These are phyloP conservation scores for Saturnia japonica DNA, from an alignment of 2,888 invertebrate genomes.

Conservation along the genomic window DNA sequence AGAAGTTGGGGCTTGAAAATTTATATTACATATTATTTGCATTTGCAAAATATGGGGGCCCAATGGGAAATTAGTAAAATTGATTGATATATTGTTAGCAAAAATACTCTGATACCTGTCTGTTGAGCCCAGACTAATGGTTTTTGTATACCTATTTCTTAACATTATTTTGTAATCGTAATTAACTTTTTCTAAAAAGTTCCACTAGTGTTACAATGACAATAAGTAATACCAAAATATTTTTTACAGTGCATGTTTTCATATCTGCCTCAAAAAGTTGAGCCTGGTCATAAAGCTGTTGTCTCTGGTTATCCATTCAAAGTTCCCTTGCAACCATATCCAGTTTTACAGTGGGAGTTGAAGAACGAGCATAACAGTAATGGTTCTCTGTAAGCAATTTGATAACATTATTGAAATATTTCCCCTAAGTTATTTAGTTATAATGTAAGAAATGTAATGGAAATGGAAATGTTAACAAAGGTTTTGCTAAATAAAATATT, in stretches of 20 bases:
- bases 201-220: background rate
- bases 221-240: background rate
- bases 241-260: constrained; percentile 87
- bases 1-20: background rate
- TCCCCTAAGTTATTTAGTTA: background rate
- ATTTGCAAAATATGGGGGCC: too few species aligned
- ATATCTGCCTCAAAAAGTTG: constrained; percentile 82
- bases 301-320: constrained; percentile 89
- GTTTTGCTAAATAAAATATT: too few species aligned
- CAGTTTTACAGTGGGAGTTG: constrained; percentile 72
- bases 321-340: constrained; percentile 61
- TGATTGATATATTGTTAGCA: background rate
- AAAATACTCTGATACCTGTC: background rate
- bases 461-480: too few species aligned
- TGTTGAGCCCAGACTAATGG: background rate
- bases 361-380: constrained; percentile 63
- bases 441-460: too few species aligned
- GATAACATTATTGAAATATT: constrained; percentile 6
- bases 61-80: background rate
- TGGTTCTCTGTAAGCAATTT: constrained; percentile 60
- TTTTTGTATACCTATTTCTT: background rate
- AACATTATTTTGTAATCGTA: background rate
- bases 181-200: background rate
- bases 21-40: too few species aligned
- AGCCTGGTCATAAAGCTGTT: constrained; percentile 85